Evolutionary conservation across 2,113 vertebrate genomes (phyloP).

Genomic region (Oostethus manadensis): DNA sequence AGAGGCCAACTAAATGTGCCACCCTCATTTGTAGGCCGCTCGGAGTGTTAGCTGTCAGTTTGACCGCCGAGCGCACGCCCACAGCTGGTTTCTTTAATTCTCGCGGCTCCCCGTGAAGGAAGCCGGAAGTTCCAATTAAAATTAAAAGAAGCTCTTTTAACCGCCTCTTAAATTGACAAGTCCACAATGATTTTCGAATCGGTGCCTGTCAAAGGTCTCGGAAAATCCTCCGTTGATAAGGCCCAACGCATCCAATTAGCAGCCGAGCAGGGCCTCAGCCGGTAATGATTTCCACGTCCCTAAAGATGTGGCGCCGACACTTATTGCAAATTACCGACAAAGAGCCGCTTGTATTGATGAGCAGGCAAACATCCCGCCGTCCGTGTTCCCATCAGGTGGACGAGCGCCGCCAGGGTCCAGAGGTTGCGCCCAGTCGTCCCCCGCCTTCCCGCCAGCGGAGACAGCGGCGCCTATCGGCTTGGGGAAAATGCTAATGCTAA

Average conservation of each 20-base stretch:
- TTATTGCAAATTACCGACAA: constrained; percentile 99
- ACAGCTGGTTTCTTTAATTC: constrained; percentile 56
- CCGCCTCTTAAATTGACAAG: constrained; percentile 99
- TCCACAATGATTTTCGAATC: constrained; percentile 99
- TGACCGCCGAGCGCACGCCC: constrained; percentile 64
- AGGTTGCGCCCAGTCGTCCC: constrained; percentile 59
- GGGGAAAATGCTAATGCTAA: constrained; percentile 80
- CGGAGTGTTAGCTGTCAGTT: constrained; percentile 58
- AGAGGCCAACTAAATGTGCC: constrained; percentile 52
- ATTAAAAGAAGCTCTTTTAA: constrained; percentile 94
- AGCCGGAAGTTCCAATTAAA: constrained; percentile 92
- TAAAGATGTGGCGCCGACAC: constrained; percentile 89
- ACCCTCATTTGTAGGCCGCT: constrained; percentile 65
- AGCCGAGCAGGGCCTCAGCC: constrained; percentile 83
- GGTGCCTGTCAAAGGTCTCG: constrained; percentile 98
- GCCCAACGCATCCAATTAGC: constrained; percentile 99
- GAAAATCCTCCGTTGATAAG: constrained; percentile 98
- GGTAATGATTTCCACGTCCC: constrained; percentile 95
- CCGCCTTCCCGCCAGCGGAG: constrained; percentile 73
- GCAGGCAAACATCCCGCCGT: constrained; percentile 78
- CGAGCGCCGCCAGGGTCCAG: constrained; percentile 77
- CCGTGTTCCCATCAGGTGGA: constrained; percentile 85
- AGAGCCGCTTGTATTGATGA: constrained; percentile 95
- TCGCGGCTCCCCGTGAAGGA: constrained; percentile 63
- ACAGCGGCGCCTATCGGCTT: constrained; percentile 70